A percentile compares a stretch with the other conserved stretches of the same genome.
Evolutionary conservation across 2,797 vertebrate species (phyloP).

Genomic region (Pipistrellus pygmaeus): DNA sequence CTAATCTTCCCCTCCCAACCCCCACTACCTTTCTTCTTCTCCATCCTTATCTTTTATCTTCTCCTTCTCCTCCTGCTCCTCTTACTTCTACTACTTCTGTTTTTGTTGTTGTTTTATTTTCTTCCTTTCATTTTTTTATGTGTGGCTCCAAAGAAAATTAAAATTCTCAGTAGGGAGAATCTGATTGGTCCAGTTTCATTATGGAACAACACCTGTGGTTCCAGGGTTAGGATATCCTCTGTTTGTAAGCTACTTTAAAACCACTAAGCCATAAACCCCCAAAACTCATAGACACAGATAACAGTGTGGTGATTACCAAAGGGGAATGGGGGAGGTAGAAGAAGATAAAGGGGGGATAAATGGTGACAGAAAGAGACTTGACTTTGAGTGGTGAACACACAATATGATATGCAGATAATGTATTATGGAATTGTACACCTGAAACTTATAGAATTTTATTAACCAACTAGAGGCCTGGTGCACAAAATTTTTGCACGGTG

Average conservation of each 20-base stretch:
- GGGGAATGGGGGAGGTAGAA: neutral
- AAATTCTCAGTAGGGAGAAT: neutral
- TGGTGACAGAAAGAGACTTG: neutral
- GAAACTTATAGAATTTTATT: neutral
- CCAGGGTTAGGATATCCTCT: neutral
- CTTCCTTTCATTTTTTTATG: neutral
- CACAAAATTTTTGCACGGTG: no score
- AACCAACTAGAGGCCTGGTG: neutral
- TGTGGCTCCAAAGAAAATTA: slow-evolving; percentile 6
- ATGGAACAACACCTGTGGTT: neutral
- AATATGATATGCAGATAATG: neutral
- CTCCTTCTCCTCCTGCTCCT: no score
- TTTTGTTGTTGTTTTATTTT: neutral
- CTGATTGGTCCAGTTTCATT: neutral
- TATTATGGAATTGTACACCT: neutral
- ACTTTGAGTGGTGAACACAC: neutral
- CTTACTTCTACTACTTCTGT: neutral
- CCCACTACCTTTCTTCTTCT: neutral
- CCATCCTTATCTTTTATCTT: no score
- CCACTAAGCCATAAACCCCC: neutral
- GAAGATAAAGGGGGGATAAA: neutral
- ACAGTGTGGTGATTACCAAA: neutral
- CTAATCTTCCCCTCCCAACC: no score
- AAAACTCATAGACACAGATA: neutral
- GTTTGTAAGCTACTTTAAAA: neutral